phyloP scores from a whole-genome alignment of 2,113 vertebrate species.

The Athene noctua region DNA sequence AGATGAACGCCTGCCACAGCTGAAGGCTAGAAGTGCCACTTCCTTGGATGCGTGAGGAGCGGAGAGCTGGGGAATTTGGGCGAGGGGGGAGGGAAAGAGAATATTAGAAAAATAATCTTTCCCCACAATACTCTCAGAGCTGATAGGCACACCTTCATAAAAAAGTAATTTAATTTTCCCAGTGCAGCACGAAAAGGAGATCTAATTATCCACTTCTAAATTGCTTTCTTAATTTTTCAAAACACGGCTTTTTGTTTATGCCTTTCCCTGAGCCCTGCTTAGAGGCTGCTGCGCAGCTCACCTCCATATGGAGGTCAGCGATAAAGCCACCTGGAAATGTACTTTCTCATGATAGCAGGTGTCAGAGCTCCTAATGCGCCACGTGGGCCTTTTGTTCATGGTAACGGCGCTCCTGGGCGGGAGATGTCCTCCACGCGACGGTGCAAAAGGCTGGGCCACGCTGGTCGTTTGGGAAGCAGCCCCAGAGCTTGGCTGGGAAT shows the following conservation, averaged over 20 bases:
- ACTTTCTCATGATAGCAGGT: neutral
- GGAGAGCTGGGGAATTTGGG: slow-evolving; percentile 11
- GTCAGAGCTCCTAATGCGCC: neutral
- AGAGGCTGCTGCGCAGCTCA: neutral
- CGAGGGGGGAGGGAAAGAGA: neutral
- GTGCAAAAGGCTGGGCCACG: neutral
- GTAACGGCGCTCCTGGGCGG: neutral
- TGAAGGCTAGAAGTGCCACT: slow-evolving; percentile 73
- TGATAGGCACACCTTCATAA: slow-evolving; percentile 70
- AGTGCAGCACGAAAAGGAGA: slow-evolving; percentile 69
- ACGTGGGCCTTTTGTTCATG: neutral
- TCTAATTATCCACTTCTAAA: slow-evolving; percentile 76
- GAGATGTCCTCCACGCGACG: fast-evolving
- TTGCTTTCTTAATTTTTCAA: slow-evolving; percentile 76
- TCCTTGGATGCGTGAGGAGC: slow-evolving; percentile 52
- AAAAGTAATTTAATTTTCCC: slow-evolving; percentile 79
- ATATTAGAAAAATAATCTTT: slow-evolving; percentile 76
- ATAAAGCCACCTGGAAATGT: neutral
- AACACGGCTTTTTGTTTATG: slow-evolving; percentile 66
- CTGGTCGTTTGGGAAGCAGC: neutral
- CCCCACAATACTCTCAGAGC: slow-evolving; percentile 54
- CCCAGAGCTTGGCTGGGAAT: neutral
- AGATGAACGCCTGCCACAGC: slow-evolving; percentile 72
- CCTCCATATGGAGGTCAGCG: neutral
- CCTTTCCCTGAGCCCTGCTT: slow-evolving; percentile 36